Percentiles rank a stretch among this genome's conserved stretches.
Conservation (phyloP, 2,888 invertebrate genomes). For the Epirrhoe alternata region DNA sequence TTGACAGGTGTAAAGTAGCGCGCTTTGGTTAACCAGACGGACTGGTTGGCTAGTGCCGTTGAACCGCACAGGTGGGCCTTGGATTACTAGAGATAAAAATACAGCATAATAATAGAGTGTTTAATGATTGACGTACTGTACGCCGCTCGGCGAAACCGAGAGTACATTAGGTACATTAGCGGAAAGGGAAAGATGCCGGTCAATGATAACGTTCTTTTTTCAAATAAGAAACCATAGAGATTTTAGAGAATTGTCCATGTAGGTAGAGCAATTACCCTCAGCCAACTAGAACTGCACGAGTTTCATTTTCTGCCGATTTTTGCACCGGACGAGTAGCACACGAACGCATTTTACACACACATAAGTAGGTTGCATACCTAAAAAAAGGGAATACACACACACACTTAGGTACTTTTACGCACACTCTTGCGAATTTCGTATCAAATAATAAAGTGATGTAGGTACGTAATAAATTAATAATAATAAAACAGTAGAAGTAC, state of each 20-base stretch:
- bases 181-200: conserved; percentile 44
- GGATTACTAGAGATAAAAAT: conserved; percentile 81
- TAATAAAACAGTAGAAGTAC: too few species aligned
- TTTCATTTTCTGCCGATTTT: too few species aligned
- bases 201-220: conserved; percentile 31
- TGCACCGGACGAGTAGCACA: too few species aligned
- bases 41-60: conserved; percentile 80
- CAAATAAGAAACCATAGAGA: conserved; percentile 13
- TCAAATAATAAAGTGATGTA: too few species aligned
- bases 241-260: not conserved
- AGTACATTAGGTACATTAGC: conserved; percentile 42
- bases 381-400: too few species aligned
- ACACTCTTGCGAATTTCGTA: too few species aligned
- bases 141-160: conserved; percentile 54
- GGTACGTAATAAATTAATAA: too few species aligned
- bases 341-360: too few species aligned
- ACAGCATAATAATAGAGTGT: conserved; percentile 74
- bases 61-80: conserved; percentile 81
- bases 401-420: too few species aligned
- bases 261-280: not conserved
- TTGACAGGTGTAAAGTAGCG: conserved; percentile 71
- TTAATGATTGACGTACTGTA: conserved; percentile 58
- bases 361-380: too few species aligned
- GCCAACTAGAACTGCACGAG: too few species aligned
- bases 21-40: conserved; percentile 74